Conservation (phyloP, 2,113 vertebrate species). For the Prinia subflava region DNA sequence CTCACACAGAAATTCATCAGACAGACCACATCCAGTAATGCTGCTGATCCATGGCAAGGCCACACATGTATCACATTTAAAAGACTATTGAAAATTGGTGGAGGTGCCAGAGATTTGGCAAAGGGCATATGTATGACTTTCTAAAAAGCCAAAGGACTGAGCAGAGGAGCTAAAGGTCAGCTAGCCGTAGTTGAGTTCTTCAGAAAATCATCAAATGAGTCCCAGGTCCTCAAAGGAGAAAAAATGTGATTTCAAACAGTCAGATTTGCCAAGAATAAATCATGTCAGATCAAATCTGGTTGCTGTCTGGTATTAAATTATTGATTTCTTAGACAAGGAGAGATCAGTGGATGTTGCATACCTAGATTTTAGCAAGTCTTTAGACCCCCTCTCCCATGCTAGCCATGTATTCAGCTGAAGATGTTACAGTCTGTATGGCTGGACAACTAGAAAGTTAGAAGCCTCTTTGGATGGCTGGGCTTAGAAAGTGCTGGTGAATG, state of each 20-base stretch:
- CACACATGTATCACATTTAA: neutral
- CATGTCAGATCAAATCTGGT: neutral
- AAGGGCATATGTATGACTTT: neutral
- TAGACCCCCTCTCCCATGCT: neutral
- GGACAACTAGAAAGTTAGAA: neutral
- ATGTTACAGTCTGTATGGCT: neutral
- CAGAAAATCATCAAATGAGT: neutral
- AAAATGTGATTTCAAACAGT: neutral
- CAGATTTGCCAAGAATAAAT: neutral
- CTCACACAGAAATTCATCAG: neutral
- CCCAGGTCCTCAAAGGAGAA: neutral
- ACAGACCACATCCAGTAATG: neutral
- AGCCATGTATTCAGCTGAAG: neutral
- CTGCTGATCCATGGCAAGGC: neutral
- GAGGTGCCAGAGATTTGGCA: neutral
- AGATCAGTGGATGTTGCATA: neutral
- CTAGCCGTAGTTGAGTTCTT: neutral
- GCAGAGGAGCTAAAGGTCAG: neutral
- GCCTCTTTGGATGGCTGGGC: neutral
- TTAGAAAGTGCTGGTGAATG: neutral
- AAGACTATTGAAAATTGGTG: neutral
- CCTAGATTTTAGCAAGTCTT: neutral
- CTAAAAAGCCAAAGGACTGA: neutral
- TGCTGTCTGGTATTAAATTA: neutral
- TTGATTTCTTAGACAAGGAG: neutral